Base-by-base conservation (phyloP, 2,797 vertebrate genomes). In the Saxicola maurus region DNA sequence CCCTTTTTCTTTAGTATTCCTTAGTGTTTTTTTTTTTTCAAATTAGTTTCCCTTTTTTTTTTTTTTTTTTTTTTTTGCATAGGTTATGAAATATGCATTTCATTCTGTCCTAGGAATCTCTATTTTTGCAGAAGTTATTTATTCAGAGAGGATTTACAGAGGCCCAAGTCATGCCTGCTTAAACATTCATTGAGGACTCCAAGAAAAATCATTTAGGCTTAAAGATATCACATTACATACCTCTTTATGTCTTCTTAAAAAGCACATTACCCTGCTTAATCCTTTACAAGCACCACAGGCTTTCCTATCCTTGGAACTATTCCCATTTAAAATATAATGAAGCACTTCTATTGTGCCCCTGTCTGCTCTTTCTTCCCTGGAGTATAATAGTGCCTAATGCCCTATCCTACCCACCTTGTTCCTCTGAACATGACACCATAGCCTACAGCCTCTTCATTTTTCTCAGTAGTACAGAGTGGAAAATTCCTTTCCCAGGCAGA, bases 251-350 rank as follows among this genome's bases (percentile, higher is more conserved):
- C 94, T 90, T 94, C 92, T 92, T 94, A 88, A 94, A 96, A 96
- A 93, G 91, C 91, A 87, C 86, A 94, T 95, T 94, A 94, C 93
- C 81, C 92, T 92, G 75, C 69, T 96, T 94, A 96, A 96, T 95
- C 93, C 92, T 86, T 90, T 92, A 91, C 91, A 94, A 91, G 55
- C 76, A 85, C 86, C 84, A 94, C 82, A 92, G 87, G 79, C 82
- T 90, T 86, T 91, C 93, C 72, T 38, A 53, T 66, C 55, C 85
- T 85, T 91, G 88, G 88, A 96, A 93, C 84, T 90, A 73, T 83
- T 93, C 90, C 88, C 65, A 87, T 90, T 92, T 91, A 92, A 94
- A 91, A 90, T 91, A 90, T 37, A 93, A 93, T 92, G 86, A 93
- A 91, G 85, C 1, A 0, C 38, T 91, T 94, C 92, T 67, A 83